phyloP scores from a whole-genome alignment of 1,140 invertebrate genomes.

The Drosophila lowei region DNA sequence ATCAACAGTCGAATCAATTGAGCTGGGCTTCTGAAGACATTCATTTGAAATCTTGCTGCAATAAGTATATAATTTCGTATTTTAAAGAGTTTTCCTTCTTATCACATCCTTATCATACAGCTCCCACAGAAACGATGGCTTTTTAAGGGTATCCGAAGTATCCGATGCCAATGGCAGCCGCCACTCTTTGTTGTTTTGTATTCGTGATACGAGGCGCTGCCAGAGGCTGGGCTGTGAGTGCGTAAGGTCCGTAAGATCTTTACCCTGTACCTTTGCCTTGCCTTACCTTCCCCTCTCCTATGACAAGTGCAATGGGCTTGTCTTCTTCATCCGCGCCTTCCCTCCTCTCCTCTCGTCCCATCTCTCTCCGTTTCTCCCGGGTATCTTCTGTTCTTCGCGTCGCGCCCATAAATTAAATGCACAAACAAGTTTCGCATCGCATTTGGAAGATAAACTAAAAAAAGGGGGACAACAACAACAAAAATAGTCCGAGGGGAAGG shows the following conservation, averaged over 20 bases:
- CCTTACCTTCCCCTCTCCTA: neutral
- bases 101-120: too few species aligned
- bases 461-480: conserved; percentile 57
- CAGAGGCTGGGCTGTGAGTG: conserved; percentile 46
- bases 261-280: too few species aligned
- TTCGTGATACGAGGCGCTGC: conserved; percentile 44
- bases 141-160: too few species aligned
- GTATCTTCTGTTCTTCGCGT: conserved; percentile 61
- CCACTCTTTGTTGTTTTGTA: conserved; percentile 29
- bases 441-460: conserved; percentile 65
- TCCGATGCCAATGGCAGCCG: too few species aligned
- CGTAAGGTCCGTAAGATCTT: conserved; percentile 24
- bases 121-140: too few species aligned
- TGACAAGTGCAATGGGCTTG: conserved; percentile 74
- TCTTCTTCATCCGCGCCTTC: conserved; percentile 37
- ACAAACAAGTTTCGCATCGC: conserved; percentile 77
- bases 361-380: conserved; percentile 24
- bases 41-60: too few species aligned
- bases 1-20: too few species aligned
- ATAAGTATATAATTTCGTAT: too few species aligned
- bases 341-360: conserved; percentile 27
- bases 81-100: too few species aligned
- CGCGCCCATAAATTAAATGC: conserved; percentile 81
- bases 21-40: too few species aligned
- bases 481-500: conserved; percentile 5